Conservation (phyloP, 2,888 invertebrate genomes). For the Rugalucina vietnamica region DNA sequence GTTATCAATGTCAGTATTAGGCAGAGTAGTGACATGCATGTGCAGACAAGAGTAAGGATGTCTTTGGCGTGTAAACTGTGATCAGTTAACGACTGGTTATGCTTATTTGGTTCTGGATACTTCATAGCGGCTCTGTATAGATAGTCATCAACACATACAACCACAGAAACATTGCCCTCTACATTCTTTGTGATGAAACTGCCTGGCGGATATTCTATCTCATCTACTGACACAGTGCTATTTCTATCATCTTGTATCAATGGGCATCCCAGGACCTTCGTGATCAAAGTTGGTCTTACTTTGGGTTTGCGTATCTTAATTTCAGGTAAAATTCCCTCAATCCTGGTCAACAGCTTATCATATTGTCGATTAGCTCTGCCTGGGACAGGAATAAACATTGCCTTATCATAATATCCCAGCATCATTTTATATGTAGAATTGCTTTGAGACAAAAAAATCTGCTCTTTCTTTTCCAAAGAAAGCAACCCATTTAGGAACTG, state of each 20-base stretch:
- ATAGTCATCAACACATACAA: conserved; percentile 1
- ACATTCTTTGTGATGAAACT: background rate
- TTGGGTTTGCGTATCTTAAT: no score
- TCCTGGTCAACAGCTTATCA: no score
- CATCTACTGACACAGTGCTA: background rate
- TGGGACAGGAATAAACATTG: no score
- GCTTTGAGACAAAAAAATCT: background rate
- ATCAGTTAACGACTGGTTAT: background rate
- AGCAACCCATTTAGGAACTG: background rate
- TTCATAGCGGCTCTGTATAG: background rate
- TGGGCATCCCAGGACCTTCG: background rate
- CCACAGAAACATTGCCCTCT: background rate
- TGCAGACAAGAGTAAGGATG: conserved; percentile 40
- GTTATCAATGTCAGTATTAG: conserved; percentile 32
- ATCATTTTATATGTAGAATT: background rate
- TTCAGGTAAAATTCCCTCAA: no score
- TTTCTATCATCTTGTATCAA: background rate
- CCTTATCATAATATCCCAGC: background rate
- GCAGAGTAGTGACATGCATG: conserved; percentile 37
- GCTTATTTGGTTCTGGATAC: background rate
- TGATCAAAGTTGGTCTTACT: background rate
- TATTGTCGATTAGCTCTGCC: no score
- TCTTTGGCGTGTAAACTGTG: conserved; percentile 22
- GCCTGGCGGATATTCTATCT: background rate
- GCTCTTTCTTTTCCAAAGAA: background rate